These are phyloP conservation scores for Pollenia amentaria DNA, from an alignment of 2,888 invertebrate species.

Conservation along the genomic window DNA sequence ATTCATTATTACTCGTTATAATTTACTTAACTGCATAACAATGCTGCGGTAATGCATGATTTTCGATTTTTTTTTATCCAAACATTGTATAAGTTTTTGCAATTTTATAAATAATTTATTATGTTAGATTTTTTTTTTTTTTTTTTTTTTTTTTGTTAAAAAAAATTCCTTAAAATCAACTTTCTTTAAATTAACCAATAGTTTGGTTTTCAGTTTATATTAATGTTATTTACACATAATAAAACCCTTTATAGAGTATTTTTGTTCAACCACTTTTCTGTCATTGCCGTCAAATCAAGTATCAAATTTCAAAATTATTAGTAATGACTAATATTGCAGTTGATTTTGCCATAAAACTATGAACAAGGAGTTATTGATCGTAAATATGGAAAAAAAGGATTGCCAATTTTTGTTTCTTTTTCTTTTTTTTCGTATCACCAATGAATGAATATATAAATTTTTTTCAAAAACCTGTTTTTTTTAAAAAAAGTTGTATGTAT, in stretches of 20 bases:
- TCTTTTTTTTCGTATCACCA: not conserved
- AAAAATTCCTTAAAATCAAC: constrained; percentile 41
- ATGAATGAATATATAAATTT: not conserved
- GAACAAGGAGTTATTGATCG: not conserved
- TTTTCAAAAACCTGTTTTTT: no score
- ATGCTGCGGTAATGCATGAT: constrained; percentile 1
- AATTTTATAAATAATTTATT: not conserved
- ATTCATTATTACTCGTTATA: constrained; percentile 29
- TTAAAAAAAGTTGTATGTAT: no score
- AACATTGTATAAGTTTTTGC: not conserved
- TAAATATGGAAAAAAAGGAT: constrained; percentile 21
- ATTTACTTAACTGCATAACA: constrained; percentile 1
- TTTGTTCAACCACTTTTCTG: constrained; percentile 56
- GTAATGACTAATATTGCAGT: constrained; percentile 34
- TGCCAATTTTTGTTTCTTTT: not conserved
- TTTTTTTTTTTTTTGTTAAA: not conserved
- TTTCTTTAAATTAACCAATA: constrained; percentile 35
- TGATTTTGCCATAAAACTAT: constrained; percentile 32
- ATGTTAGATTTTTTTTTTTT: not conserved
- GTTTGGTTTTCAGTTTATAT: constrained; percentile 33
- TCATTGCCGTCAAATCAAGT: constrained; percentile 51
- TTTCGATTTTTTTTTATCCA: not conserved
- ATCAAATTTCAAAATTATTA: constrained; percentile 60
- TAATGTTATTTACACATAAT: constrained; percentile 44
- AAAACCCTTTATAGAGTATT: constrained; percentile 55